A percentile compares a stretch with the other conserved stretches of the same genome.
Conservation (phyloP, 2,888 invertebrate genomes). For the Serripes groenlandicus region DNA sequence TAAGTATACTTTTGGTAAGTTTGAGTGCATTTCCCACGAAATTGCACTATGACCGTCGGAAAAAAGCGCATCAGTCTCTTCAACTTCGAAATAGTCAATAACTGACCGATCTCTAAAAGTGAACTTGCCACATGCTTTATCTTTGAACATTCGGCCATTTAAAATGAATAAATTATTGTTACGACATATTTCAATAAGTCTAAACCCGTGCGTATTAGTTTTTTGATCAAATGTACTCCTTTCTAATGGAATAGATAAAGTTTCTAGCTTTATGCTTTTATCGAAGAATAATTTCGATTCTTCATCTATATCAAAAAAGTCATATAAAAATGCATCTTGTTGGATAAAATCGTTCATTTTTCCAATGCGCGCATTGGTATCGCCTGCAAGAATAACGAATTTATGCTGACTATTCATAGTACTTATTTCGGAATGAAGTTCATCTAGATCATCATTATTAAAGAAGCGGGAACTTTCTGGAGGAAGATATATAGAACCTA, state of each 20-base stretch:
- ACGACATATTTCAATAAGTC: constrained; percentile 25
- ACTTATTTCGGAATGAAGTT: constrained; percentile 22
- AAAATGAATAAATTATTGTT: constrained; percentile 35
- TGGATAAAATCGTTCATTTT: constrained; percentile 2
- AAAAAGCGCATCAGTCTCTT: constrained; percentile 27
- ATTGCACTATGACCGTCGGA: constrained; percentile 27
- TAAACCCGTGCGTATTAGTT: constrained; percentile 24
- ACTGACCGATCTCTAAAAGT: constrained; percentile 33
- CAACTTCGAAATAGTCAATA: constrained; percentile 39
- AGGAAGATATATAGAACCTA: constrained; percentile 26
- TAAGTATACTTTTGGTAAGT: too few species aligned
- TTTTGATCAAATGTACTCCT: constrained; percentile 15
- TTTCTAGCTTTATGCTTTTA: neutral
- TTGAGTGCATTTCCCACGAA: neutral
- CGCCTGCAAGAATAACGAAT: constrained; percentile 16
- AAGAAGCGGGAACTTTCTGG: constrained; percentile 26
- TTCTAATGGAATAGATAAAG: neutral
- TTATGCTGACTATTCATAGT: neutral
- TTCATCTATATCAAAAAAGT: constrained; percentile 14
- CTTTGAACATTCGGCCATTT: constrained; percentile 25
- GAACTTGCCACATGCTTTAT: constrained; percentile 20
- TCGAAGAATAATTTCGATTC: neutral
- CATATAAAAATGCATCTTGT: neutral
- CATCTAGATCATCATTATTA: neutral
- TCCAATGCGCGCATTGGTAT: constrained; percentile 6